These are phyloP conservation scores for Gymnosoma rotundatum DNA, from an alignment of 2,888 invertebrate genomes.

Conservation along the genomic window DNA sequence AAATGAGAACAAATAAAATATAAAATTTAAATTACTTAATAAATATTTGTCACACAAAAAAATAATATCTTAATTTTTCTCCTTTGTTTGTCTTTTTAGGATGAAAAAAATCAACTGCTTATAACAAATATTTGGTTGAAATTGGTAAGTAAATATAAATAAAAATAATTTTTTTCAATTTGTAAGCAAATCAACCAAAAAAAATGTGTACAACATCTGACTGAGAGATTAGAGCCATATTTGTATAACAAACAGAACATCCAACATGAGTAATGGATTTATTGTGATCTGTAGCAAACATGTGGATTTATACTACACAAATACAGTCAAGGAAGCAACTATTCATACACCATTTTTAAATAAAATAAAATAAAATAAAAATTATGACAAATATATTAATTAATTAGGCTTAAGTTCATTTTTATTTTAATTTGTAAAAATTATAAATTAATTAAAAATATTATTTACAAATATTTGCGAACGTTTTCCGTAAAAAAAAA, in stretches of 20 bases:
- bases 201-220: not conserved
- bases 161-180: not conserved
- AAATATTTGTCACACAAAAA: not conserved
- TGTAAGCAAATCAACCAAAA: not conserved
- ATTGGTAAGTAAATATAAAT: conserved; percentile 88
- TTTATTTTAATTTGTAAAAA: no score
- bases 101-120: conserved; percentile 98
- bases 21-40: not conserved
- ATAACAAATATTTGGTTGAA: conserved; percentile 98
- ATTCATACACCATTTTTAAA: no score
- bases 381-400: no score
- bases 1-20: not conserved
- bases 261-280: not conserved
- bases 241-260: not conserved
- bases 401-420: no score
- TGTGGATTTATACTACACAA: no score
- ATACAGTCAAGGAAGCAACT: no score
- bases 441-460: no score
- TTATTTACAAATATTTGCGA: no score
- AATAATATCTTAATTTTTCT: conserved; percentile 13
- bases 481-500: no score
- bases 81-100: conserved; percentile 85
- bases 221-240: not conserved
- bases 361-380: no score
- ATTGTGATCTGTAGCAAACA: not conserved